These are phyloP conservation scores for Sparus aurata DNA, from an alignment of 2,797 vertebrate species.

Conservation along the genomic window DNA sequence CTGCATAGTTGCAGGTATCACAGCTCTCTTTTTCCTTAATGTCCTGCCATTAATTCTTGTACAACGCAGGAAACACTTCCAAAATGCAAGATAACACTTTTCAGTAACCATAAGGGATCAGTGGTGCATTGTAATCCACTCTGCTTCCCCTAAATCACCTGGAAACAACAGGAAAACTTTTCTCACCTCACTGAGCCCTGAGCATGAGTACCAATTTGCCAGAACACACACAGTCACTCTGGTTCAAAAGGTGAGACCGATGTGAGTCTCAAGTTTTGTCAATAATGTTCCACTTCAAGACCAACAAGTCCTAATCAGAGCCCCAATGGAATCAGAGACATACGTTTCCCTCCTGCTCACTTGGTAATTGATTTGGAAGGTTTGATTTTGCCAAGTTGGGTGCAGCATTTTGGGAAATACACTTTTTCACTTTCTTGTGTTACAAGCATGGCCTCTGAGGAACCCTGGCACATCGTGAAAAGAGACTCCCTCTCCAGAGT, in stretches of 20 bases:
- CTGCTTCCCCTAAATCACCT: conserved; percentile 31
- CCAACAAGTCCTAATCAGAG: neutral
- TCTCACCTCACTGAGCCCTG: conserved; percentile 9
- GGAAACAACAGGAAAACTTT: conserved; percentile 27
- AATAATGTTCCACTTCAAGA: neutral
- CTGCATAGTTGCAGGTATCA: neutral
- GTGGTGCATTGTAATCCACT: neutral
- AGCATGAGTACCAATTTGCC: neutral
- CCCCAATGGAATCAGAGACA: neutral
- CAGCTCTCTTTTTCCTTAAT: neutral
- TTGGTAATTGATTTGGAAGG: too few relatives aligned
- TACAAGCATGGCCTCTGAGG: too few relatives aligned
- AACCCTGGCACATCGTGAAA: too few relatives aligned
- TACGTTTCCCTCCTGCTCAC: neutral
- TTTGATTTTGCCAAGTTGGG: too few relatives aligned
- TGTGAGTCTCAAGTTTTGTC: neutral
- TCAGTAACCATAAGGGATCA: neutral
- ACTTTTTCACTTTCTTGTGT: neutral
- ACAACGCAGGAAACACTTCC: neutral
- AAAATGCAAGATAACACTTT: conserved; percentile 2
- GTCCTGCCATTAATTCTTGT: neutral
- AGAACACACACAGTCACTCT: conserved; percentile 5
- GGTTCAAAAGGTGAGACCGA: conserved; percentile 15
- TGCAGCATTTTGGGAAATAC: neutral
- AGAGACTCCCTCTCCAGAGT: too few relatives aligned